phyloP scores from a whole-genome alignment of 2,888 invertebrate genomes.

The Pristionchus fissidentatus region DNA sequence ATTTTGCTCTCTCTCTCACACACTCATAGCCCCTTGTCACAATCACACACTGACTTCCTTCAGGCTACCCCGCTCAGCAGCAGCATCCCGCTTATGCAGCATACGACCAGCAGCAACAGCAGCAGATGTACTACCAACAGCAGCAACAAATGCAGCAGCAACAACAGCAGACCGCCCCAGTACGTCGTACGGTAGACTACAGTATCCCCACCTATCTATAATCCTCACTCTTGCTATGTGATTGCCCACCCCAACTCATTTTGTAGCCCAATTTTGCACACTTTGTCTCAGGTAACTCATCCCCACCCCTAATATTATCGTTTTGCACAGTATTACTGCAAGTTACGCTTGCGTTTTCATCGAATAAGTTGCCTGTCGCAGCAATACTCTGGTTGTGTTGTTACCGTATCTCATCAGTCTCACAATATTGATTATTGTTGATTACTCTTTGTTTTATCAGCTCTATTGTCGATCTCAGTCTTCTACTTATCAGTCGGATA shows the following conservation, averaged over 20 bases:
- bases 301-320: not conserved
- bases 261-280: not conserved
- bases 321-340: not conserved
- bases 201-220: not conserved
- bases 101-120: too few relatives aligned
- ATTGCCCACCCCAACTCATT: not conserved
- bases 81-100: too few relatives aligned
- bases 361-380: not conserved
- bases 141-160: too few relatives aligned
- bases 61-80: too few relatives aligned
- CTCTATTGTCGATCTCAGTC: not conserved
- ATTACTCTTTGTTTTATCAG: not conserved
- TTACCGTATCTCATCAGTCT: conserved; percentile 20
- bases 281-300: not conserved
- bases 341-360: not conserved
- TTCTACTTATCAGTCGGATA: not conserved
- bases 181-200: too few relatives aligned
- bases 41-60: too few relatives aligned
- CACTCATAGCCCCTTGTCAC: too few relatives aligned
- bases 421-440: too few relatives aligned
- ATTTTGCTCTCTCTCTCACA: too few relatives aligned
- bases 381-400: not conserved
- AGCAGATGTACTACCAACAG: too few relatives aligned
- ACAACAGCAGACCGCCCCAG: too few relatives aligned
- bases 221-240: not conserved